These are phyloP conservation scores for Sorex maritimensis DNA, from an alignment of 2,797 vertebrate species.

Conservation along the genomic window DNA sequence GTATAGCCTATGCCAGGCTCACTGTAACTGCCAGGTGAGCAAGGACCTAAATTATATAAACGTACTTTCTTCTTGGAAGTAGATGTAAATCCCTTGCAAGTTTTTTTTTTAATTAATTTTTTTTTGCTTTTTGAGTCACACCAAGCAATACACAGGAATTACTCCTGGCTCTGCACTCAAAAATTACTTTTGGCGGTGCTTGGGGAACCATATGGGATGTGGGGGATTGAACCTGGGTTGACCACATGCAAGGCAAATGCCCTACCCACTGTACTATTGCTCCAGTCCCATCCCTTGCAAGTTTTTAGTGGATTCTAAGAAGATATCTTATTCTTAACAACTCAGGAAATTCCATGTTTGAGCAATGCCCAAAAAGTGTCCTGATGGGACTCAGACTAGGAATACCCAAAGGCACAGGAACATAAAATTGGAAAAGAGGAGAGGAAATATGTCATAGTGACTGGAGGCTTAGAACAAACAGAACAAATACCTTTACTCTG, in stretches of 20 bases:
- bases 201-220: no score
- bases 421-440: fast-evolving
- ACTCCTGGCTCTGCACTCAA: no score
- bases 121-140: no score
- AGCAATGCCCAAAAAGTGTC: background rate
- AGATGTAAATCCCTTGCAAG: background rate
- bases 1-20: background rate
- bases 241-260: no score
- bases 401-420: background rate
- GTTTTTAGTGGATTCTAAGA: background rate
- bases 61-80: background rate
- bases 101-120: no score
- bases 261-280: no score
- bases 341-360: background rate
- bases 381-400: background rate
- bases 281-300: background rate
- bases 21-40: background rate
- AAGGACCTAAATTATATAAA: background rate
- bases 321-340: slow-evolving; percentile 40
- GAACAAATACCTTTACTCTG: background rate
- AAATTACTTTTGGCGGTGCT: no score
- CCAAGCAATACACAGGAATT: no score
- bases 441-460: background rate
- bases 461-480: background rate
- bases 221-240: no score